Evolutionary conservation across 2,888 invertebrate species (phyloP), one percentile per base, ranked within the genome.

Genomic region (Metalampra italica): DNA sequence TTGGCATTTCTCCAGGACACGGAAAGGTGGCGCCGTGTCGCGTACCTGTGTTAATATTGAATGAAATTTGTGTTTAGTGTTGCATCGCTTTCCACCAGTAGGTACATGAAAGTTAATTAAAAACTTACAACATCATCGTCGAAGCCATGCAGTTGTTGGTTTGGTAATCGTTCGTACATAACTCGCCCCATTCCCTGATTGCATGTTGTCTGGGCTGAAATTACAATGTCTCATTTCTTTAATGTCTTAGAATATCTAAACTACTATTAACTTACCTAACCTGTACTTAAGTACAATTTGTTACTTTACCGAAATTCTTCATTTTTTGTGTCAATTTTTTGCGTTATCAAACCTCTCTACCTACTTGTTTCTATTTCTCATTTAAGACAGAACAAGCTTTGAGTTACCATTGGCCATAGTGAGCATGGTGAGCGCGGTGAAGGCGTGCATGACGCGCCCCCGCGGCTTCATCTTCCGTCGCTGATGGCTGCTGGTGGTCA

Each of bases 111-210:
- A 11, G 7, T 34, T 34, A 9, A 22, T 22, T 22, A 5, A 22
- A 11, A 30, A 87, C 92, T 86, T 66, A 96, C 96, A 64, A 96
- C 94, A 75, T 97, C 96, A 66, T 96, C 96, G 66, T 96, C 96
- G 67, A 95, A 96, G 54, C 96, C 96, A 86, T 96, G 96, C 36
- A 96, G 85, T 77, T 97, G 96, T 68, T 96, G 95, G 77, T 97
- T 96, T 37, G 97, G 96, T 65, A 97, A 82, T 68, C 96, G 91
- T 83, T 97, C 97, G 74, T 96, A 97, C 84, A 96, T 94, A 34
- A 97, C 93, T 72, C 96, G 91, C 38, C 97, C 97, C 75, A 95
- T 92, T 49, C 97, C 97, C 75, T 96, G 95, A 75, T 97, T 97
- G 81, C 97, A 97, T 52, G 96, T 95, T 57, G 96, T 96, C 92